Percentiles rank a stretch among this genome's conserved stretches.
phyloP scores from a whole-genome alignment of 2,113 vertebrate genomes.

The Aegotheles bennettii region DNA sequence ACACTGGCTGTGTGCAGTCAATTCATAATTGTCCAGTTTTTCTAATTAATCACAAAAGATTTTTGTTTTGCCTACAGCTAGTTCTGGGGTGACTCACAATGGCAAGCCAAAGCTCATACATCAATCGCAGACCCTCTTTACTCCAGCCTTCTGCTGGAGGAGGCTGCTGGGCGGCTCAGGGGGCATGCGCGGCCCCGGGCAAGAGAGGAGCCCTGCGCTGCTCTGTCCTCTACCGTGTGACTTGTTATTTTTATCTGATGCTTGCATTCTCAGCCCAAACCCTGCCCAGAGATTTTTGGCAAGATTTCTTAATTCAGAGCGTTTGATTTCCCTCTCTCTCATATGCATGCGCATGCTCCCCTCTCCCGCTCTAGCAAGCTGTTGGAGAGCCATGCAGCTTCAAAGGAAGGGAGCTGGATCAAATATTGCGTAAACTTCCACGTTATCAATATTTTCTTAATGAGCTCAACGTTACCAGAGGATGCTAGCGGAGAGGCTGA shows the following conservation, averaged over 20 bases:
- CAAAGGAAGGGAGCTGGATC: background rate
- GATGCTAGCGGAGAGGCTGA: background rate
- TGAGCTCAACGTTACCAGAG: background rate
- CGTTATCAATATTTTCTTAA: constrained; percentile 25
- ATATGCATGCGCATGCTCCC: background rate
- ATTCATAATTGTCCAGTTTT: constrained; percentile 90
- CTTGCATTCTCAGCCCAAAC: constrained; percentile 76
- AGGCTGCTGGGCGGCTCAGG: constrained; percentile 48
- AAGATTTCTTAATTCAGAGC: constrained; percentile 52
- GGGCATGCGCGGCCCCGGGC: constrained; percentile 78
- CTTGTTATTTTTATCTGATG: constrained; percentile 90
- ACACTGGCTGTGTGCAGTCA: constrained; percentile 78
- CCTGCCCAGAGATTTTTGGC: constrained; percentile 59
- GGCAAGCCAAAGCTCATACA: constrained; percentile 84
- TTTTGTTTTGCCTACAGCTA: constrained; percentile 88
- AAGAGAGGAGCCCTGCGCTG: constrained; percentile 69
- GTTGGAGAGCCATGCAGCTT: background rate
- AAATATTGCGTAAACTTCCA: background rate
- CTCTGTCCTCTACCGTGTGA: constrained; percentile 80
- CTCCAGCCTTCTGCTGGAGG: constrained; percentile 75
- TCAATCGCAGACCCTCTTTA: constrained; percentile 80
- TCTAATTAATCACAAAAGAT: constrained; percentile 94
- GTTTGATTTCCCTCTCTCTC: background rate
- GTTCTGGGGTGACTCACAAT: constrained; percentile 84
- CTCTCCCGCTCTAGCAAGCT: background rate